phyloP scores from a whole-genome alignment of 2,888 invertebrate species.

The Cheilosia variabilis region DNA sequence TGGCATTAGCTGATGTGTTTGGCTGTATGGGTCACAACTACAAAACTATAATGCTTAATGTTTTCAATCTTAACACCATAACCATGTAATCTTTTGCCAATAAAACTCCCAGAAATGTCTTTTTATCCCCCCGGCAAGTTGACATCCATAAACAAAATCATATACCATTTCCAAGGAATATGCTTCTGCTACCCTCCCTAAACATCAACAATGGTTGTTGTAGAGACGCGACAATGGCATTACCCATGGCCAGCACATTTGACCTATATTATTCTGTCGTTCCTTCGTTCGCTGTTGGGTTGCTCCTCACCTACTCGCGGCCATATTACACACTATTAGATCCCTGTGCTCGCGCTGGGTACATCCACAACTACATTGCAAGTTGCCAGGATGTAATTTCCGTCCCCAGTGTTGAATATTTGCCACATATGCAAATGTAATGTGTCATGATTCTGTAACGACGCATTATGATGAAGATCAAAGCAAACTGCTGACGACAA shows the following conservation, averaged over 20 bases:
- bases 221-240: slow-evolving; percentile 53
- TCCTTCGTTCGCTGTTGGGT: neutral
- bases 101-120: slow-evolving; percentile 33
- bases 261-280: slow-evolving; percentile 35
- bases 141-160: slow-evolving; percentile 53
- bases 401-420: slow-evolving; percentile 24
- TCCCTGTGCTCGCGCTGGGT: too few relatives aligned
- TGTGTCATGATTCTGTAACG: slow-evolving; percentile 25
- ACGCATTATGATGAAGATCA: neutral
- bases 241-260: slow-evolving; percentile 52
- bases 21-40: slow-evolving; percentile 2
- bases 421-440: slow-evolving; percentile 46
- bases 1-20: too few relatives aligned
- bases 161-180: slow-evolving; percentile 27
- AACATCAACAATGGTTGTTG: slow-evolving; percentile 27
- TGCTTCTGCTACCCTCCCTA: neutral
- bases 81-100: slow-evolving; percentile 51
- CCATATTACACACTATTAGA: slow-evolving; percentile 23
- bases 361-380: neutral
- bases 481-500: slow-evolving; percentile 35
- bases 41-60: slow-evolving; percentile 6
- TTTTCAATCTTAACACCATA: slow-evolving; percentile 42
- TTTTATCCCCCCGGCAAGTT: slow-evolving; percentile 14
- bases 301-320: slow-evolving; percentile 10
- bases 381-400: slow-evolving; percentile 22